Evolutionary conservation across 2,113 vertebrate genomes (phyloP), one percentile per base, ranked within the genome.

Genomic region (Python bivittatus): DNA sequence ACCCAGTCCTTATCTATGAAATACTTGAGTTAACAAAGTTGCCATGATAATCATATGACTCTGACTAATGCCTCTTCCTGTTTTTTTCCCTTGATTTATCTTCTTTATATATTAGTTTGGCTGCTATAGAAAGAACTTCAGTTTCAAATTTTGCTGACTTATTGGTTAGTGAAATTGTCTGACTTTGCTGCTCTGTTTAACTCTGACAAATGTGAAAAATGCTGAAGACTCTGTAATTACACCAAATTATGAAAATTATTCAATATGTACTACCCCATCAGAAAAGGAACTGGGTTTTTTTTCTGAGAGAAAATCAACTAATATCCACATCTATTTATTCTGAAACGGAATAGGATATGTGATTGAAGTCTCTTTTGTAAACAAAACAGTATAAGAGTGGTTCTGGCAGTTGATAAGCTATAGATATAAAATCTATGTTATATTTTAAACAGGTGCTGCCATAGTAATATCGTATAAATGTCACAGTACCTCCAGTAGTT

Each of bases 21-120:
- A 44, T 52, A 44, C 29, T 44, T 90, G 52, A 88, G 54, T n/a
- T 27, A 88, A 44, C 22, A 25, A 64, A 13, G 9, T 29, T 13
- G 0, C 85, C 88, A 64, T 44, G 42, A 13, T 90, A 90, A 33
- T 23, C 88, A 90, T 42, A n/a, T 1, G 6, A 56, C 88, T 72
- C 0, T 1, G 68, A 7, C 15, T 42, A 1, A 48, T 20, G 38
- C 17, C 0, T 0, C 4, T 53, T 15, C 83, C 27, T 90, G 4
- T 25, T 91, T 86, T 86, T 29, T 33, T 23, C 29, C 42, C 20
- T 6, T 20, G 38, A 17, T 33, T 84, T 53, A 38, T 1, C 44
- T 91, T n/a, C 29, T 91, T 58, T 17, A 0, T 1, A 33, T 44
- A 88, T 83, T 85, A 60, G 48, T 85, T 27, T 15, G 20, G 7